Conservation (phyloP, 2,113 vertebrate genomes). For the Trogon melanurus region DNA sequence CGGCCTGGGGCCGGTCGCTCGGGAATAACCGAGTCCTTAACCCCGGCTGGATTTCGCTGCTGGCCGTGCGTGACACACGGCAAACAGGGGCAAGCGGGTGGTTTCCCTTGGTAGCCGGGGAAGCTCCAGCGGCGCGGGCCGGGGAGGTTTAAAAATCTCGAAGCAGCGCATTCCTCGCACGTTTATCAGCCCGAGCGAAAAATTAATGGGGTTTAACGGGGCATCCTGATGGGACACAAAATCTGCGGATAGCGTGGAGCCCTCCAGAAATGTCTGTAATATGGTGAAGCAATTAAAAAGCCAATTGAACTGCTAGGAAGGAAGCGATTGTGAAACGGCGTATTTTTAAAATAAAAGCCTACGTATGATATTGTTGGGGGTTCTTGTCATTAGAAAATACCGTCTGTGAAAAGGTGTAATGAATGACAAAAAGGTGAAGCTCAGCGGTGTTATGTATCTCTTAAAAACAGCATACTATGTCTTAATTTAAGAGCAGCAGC, state of each 20-base stretch:
- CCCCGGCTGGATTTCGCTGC: accelerated
- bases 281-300: neutral
- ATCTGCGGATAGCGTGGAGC: neutral
- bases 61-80: accelerated
- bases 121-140: too few relatives aligned
- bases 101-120: neutral
- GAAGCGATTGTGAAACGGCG: neutral
- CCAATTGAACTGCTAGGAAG: accelerated
- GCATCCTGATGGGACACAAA: neutral
- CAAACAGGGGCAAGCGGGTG: accelerated
- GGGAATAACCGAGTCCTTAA: accelerated
- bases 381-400: neutral
- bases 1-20: neutral
- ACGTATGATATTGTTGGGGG: accelerated
- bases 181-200: neutral
- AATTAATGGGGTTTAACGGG: neutral
- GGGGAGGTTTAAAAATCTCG: neutral
- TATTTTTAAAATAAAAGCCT: neutral
- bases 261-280: neutral
- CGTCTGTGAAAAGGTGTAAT: neutral
- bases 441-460: accelerated
- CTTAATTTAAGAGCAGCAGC: neutral
- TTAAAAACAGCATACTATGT: neutral
- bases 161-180: neutral
- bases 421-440: neutral